A percentile compares a stretch with the other conserved stretches of the same genome.
Evolutionary conservation across 2,888 invertebrate genomes (phyloP).

Genomic region (Phyto melanocephala): DNA sequence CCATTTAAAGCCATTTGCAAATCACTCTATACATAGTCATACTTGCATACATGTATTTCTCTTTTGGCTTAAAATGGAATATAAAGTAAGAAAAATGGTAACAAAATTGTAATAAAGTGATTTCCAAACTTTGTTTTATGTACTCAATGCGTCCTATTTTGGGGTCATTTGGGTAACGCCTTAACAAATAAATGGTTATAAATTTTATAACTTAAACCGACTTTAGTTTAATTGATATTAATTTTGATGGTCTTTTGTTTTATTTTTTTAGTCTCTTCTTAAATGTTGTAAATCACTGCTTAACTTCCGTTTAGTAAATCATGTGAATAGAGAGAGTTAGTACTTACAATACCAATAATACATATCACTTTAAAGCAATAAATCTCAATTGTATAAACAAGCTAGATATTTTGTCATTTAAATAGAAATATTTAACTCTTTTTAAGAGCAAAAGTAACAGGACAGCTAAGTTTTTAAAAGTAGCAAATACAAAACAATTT

Average conservation of each 20-base stretch:
- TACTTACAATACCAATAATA: neutral
- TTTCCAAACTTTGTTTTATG: neutral
- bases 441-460: neutral
- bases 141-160: too few relatives aligned
- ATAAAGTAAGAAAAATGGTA: slow-evolving; percentile 18
- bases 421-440: slow-evolving; percentile 7
- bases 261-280: too few relatives aligned
- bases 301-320: neutral
- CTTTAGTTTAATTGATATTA: too few relatives aligned
- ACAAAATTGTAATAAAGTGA: slow-evolving; percentile 1
- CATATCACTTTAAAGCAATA: slow-evolving; percentile 37
- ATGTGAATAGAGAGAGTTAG: neutral
- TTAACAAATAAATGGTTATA: too few relatives aligned
- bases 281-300: too few relatives aligned
- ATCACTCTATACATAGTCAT: too few relatives aligned
- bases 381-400: slow-evolving; percentile 32
- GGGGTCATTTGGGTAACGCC: too few relatives aligned
- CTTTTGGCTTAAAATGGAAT: slow-evolving; percentile 36
- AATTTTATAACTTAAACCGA: too few relatives aligned
- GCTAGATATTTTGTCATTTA: slow-evolving; percentile 9
- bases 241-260: too few relatives aligned
- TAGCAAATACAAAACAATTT: too few relatives aligned
- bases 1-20: slow-evolving; percentile 36
- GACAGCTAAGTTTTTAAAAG: too few relatives aligned
- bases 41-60: too few relatives aligned